Base-by-base conservation (phyloP, 2,113 vertebrate genomes). In the Ammodramus savannarum region DNA sequence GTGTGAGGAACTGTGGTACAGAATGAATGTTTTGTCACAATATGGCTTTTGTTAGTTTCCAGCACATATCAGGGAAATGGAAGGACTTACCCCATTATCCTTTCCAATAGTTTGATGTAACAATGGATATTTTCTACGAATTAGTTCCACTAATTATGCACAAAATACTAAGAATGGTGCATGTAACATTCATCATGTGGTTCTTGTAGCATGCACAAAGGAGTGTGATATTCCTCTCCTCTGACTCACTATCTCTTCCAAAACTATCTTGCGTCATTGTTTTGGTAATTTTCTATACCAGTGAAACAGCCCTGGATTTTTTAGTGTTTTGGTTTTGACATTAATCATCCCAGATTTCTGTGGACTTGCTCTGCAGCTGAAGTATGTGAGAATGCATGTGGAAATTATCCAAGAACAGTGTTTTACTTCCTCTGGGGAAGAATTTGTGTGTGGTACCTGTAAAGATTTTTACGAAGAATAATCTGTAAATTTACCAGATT, bases 371-470 rank as follows among this genome's bases (percentile, higher is more conserved):
- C 38, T 86, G 63, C 54, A 86, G 10, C 5, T 43, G 48, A 39
- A 46, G 10, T 27, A 14, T 67, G 27, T 3, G 3, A 16, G 9
- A 25, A 9, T 31, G 2, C 1, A 0, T 54, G 14, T 39, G 46
- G 29, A 41, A 66, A 41, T 55, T 9, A 54, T 57, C 41, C 44
- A 83, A 83, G n/a, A 90, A 7, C 6, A 10, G 12, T 51, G 13
- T 63, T 48, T 15, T 62, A 7, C 31, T 49, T 89, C 21, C 84
- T 66, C 41, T 84, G 29, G 25, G 66, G 16, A 69, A 73, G 41
- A 39, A 31, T 27, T 1, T 10, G 1, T n/a, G 27, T 36, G 9
- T 66, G 77, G 4, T 66, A 43, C 31, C 38, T 48, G 38, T 73
- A 51, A 83, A 85, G 38, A 38, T 57, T 57, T 31, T 77, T 39